Evolutionary conservation across 2,888 invertebrate genomes (phyloP), one percentile per base, ranked within the genome.

Genomic region (Gibbula magus): DNA sequence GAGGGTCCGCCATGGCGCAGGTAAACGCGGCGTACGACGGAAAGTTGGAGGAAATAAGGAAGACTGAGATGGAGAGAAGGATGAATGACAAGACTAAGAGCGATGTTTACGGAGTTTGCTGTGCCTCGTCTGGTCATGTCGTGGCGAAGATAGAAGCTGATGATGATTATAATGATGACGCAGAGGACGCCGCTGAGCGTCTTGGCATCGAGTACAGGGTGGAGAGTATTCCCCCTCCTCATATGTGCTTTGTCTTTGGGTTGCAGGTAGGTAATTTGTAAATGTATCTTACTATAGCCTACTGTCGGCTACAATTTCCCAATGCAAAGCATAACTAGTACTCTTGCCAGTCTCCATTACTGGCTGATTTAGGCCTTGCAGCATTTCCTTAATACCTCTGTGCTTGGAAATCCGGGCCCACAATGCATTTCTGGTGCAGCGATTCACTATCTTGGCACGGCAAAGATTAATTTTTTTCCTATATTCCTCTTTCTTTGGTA

Each of bases 171-270:
- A 61, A 61, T 16, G 74, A 2, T 5, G 16, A 39, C 10, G 39
- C 22, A 5, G 77, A 66, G 7, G 77, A 77, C 8, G 66, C 10
- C 2, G 73, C 70, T 29, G 20, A 53, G 0, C 77, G 78, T 39
- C 20, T 78, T 13, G 77, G 81, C n/a, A 67, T 89, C 39, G 79
- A 87, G 52, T 90, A 89, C 56, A 83, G 86, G 4, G 86, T 90
- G 10, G 85, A 85, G 8, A 89, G 89, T 74, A 81, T 84, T 7
- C 90, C 90, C 0, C 84, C 89, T 0, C 77, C 84, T 0, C 87
- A 86, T 52, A 70, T 89, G 22, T 86, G 87, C 70, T 82, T 89
- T 35, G 61, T 89, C 13, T 89, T 89, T 53, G 89, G 88, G 5
- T 79, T 90, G 25, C 90, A 90, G 89, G 90, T 89, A 81, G 74